Evolutionary conservation across 1,140 invertebrate species (phyloP), one percentile per base, ranked within the genome.

Genomic region (Drosophila takahashii): DNA sequence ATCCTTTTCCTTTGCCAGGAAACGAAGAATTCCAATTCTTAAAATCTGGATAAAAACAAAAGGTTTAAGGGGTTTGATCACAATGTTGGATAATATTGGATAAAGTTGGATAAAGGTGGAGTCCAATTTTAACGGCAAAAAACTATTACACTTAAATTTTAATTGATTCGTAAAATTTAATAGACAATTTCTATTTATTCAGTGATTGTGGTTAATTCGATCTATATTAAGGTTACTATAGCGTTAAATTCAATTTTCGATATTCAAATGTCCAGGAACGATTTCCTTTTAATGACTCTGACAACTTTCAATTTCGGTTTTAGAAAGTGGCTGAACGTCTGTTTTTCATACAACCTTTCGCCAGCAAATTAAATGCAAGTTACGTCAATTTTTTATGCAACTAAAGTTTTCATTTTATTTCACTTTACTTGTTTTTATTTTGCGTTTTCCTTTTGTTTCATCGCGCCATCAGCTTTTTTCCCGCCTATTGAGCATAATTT

Each of bases 1-100:
- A n/a, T n/a, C n/a, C n/a, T n/a, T n/a, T 94, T 79, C 92, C 94
- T 91, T 18, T 93, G 93, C 50, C 93, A 94, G 11, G 94, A 93
- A 62, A 94, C 94, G 37, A 95, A n/a, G n/a, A n/a, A n/a, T n/a
- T n/a, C n/a, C n/a, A n/a, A n/a, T n/a, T n/a, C n/a, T n/a, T n/a
- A n/a, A n/a, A n/a, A n/a, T n/a, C n/a, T n/a, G n/a, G n/a, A n/a
- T n/a, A n/a, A 95, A 77, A 32, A 94, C 92, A 67, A 93, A 90
- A 22, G 92, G 92, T 29, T 90, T 87, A 26, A 94, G 79, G 36
- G 93, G 1, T 22, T 22, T 22, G 3, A 22, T 22, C 22, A 2
- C 3, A 2, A 22, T 2, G 3, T 2, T 22, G 22, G 22, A 22
- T 22, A 2, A 22, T 2, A 22, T 2, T 22, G 22, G 22, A 22